A percentile compares a stretch with the other conserved stretches of the same genome.
Evolutionary conservation across 2,888 invertebrate genomes (phyloP).

Genomic region (Cremastinae sp.): DNA sequence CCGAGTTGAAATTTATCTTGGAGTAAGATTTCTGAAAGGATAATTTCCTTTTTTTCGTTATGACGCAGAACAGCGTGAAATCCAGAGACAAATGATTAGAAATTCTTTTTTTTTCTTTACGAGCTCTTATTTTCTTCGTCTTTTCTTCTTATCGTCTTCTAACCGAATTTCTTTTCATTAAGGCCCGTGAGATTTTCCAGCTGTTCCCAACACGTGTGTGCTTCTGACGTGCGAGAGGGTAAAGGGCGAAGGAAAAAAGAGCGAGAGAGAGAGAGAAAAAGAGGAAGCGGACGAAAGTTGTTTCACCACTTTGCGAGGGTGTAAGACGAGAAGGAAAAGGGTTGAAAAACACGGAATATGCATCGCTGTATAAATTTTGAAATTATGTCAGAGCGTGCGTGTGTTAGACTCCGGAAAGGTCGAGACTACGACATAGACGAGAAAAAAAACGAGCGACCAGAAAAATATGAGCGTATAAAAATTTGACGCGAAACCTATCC

Average conservation of each 20-base stretch:
- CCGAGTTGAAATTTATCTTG: no score
- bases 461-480: constrained; percentile 10
- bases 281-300: background rate
- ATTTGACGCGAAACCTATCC: background rate
- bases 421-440: constrained; percentile 6
- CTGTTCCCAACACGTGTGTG: constrained; percentile 19
- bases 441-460: constrained; percentile 14
- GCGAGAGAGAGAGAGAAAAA: background rate
- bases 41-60: no score
- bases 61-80: background rate
- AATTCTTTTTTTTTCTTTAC: constrained; percentile 6
- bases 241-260: constrained; percentile 20
- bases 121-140: no score
- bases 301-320: constrained; percentile 12
- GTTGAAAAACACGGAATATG: background rate
- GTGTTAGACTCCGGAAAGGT: background rate
- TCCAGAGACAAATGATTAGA: constrained; percentile 8
- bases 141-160: no score
- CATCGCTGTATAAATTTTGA: constrained; percentile 5
- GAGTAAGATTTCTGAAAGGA: no score
- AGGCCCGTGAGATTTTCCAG: constrained; percentile 9
- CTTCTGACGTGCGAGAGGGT: background rate
- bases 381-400: constrained; percentile 20
- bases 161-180: background rate
- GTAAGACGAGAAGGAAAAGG: constrained; percentile 4